These are phyloP conservation scores for Argyresthia albistria DNA, from an alignment of 2,888 invertebrate genomes.

Conservation along the genomic window DNA sequence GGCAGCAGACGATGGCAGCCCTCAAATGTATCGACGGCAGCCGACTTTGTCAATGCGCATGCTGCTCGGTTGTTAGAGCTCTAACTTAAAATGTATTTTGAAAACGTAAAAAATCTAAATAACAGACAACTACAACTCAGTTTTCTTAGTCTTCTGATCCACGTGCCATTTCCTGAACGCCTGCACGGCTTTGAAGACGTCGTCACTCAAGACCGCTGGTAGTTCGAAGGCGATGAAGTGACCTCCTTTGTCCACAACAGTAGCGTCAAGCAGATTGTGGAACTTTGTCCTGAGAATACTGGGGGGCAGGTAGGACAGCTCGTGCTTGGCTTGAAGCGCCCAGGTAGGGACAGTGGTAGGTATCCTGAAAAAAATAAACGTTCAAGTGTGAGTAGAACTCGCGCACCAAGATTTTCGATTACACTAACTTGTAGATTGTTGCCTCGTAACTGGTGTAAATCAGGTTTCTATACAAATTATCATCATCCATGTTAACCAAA, in stretches of 20 bases:
- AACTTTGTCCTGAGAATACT: conserved; percentile 72
- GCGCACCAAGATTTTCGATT: too few relatives aligned
- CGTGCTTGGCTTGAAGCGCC: conserved; percentile 78
- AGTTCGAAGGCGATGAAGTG: conserved; percentile 90
- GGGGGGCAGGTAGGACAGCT: conserved; percentile 74
- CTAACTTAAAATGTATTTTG: background rate
- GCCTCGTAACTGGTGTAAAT: too few relatives aligned
- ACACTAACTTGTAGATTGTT: background rate
- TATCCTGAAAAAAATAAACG: conserved; percentile 52
- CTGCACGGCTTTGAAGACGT: conserved; percentile 64
- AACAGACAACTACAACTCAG: background rate
- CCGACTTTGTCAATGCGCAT: too few relatives aligned
- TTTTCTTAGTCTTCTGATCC: conserved; percentile 7
- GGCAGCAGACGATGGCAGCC: too few relatives aligned
- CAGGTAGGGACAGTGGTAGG: conserved; percentile 78
- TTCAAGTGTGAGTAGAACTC: background rate
- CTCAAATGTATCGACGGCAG: too few relatives aligned
- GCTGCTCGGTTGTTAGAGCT: too few relatives aligned
- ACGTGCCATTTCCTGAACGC: conserved; percentile 30
- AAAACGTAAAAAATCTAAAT: background rate
- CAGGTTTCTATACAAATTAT: too few relatives aligned
- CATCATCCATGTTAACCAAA: too few relatives aligned
- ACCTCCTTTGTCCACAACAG: conserved; percentile 77
- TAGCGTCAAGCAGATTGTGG: conserved; percentile 76
- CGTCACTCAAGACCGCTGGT: conserved; percentile 78